Percentiles rank a stretch among this genome's conserved stretches.
Evolutionary conservation across 2,113 vertebrate genomes (phyloP).

Genomic region (Saiga tatarica): DNA sequence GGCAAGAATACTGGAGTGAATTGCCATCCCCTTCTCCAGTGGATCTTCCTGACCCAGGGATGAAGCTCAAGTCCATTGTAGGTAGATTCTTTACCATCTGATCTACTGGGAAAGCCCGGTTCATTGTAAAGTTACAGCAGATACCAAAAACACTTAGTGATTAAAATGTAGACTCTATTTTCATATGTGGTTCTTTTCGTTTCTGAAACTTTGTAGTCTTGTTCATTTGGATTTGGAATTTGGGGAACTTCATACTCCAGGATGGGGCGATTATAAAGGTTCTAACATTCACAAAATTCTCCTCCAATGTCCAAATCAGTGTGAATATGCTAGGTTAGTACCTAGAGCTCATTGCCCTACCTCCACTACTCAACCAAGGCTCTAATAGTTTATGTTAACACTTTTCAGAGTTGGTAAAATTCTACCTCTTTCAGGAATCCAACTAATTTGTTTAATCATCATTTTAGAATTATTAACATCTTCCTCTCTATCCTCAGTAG

Average conservation of each 20-base stretch:
- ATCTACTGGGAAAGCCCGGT: neutral
- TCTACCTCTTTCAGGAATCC: neutral
- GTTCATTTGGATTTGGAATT: neutral
- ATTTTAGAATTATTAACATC: neutral
- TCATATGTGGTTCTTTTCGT: neutral
- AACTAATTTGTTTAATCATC: neutral
- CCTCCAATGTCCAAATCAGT: neutral
- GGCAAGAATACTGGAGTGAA: neutral
- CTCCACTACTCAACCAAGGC: neutral
- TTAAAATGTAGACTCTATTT: neutral
- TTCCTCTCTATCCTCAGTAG: neutral
- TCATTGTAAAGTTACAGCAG: neutral
- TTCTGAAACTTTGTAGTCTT: neutral
- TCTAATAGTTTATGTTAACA: neutral
- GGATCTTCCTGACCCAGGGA: neutral
- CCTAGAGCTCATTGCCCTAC: neutral
- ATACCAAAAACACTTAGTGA: neutral
- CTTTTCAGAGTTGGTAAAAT: neutral
- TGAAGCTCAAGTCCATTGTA: neutral
- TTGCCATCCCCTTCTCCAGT: neutral
- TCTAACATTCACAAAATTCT: neutral
- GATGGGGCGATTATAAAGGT: neutral
- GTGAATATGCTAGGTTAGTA: neutral
- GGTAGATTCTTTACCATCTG: neutral
- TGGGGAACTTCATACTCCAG: neutral